A percentile compares a stretch with the other conserved stretches of the same genome.
phyloP scores from a whole-genome alignment of 2,797 vertebrate genomes.

The Acestrorhynchus altus region DNA sequence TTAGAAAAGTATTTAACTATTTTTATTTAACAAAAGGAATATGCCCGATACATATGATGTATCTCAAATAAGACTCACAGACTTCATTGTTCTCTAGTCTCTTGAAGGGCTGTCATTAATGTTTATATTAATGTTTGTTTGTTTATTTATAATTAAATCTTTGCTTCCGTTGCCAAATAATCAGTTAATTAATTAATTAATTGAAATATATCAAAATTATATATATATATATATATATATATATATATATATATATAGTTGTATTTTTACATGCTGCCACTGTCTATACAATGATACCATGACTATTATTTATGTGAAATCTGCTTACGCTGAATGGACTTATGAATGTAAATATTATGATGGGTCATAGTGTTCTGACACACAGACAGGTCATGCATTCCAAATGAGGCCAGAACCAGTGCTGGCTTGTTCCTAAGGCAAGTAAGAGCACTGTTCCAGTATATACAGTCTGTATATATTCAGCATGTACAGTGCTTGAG shows the following conservation, averaged over 20 bases:
- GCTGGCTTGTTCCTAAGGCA: background rate
- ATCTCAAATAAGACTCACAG: background rate
- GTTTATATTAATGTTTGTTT: too few relatives aligned
- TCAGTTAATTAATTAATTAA: too few relatives aligned
- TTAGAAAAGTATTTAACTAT: too few relatives aligned
- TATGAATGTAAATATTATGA: constrained; percentile 1
- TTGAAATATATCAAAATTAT: too few relatives aligned
- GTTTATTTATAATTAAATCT: too few relatives aligned
- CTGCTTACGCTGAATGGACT: background rate
- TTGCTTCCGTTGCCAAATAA: too few relatives aligned
- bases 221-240: too few relatives aligned
- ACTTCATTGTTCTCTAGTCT: too few relatives aligned
- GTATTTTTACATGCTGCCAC: background rate
- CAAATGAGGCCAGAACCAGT: background rate
- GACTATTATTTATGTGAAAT: background rate
- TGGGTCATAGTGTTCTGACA: background rate
- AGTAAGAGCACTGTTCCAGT: background rate
- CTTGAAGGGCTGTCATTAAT: too few relatives aligned
- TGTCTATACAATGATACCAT: background rate
- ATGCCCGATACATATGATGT: background rate
- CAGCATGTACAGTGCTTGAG: background rate
- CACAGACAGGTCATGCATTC: background rate
- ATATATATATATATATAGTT: too few relatives aligned
- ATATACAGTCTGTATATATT: background rate
- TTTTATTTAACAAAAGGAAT: background rate